Percentiles rank a stretch among this genome's conserved stretches.
Evolutionary conservation across 2,888 invertebrate genomes (phyloP).

Genomic region (Tupiocoris notatus): DNA sequence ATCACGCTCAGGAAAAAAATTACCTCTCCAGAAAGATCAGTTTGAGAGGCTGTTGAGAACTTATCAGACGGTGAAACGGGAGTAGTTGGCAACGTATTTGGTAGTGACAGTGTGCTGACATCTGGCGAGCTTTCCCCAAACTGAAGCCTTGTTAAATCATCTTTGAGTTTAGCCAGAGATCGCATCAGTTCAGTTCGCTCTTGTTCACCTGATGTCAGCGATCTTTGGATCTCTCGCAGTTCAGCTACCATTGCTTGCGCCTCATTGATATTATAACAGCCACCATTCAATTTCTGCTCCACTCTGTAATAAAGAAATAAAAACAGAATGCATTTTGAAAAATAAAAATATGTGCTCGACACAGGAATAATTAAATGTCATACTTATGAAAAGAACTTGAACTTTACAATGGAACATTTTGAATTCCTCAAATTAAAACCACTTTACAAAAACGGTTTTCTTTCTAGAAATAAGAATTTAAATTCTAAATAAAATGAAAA

Average conservation of each 20-base stretch:
- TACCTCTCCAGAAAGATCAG: conserved; percentile 85
- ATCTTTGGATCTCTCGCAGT: conserved; percentile 87
- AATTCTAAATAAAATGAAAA: no score
- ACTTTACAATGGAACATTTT: no score
- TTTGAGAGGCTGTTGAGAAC: conserved; percentile 91
- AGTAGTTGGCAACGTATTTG: conserved; percentile 70
- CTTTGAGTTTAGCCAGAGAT: conserved; percentile 87
- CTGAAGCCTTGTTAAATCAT: conserved; percentile 84
- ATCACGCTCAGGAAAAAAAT: neutral
- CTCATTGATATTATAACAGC: conserved; percentile 88
- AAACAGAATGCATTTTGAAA: no score
- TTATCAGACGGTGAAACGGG: conserved; percentile 82
- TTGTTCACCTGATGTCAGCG: conserved; percentile 85
- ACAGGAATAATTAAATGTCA: no score
- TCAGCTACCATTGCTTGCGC: conserved; percentile 95
- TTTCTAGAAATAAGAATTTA: no score
- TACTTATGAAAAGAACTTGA: no score
- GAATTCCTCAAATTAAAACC: no score
- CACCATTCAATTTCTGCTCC: conserved; percentile 82
- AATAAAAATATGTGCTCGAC: no score
- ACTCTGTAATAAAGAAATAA: conserved; percentile 61
- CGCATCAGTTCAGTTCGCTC: conserved; percentile 93
- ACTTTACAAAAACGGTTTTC: no score
- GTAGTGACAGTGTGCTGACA: conserved; percentile 74
- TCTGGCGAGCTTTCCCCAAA: conserved; percentile 76